phyloP scores from a whole-genome alignment of 2,888 invertebrate genomes.

The Ypsolopha scabrella region DNA sequence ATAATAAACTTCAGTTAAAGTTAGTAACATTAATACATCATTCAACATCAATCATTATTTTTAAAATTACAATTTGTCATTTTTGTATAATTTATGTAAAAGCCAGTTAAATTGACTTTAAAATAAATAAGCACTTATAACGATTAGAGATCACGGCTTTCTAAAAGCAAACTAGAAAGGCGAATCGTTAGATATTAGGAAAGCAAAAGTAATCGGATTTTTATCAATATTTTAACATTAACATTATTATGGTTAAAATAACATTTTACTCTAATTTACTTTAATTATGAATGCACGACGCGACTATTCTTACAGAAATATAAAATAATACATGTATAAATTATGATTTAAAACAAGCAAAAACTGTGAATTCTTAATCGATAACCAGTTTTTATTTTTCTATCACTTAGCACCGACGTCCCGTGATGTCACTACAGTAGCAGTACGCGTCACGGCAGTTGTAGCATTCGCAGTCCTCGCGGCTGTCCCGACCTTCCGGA shows the following conservation, averaged over 20 bases:
- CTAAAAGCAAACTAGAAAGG: too few species aligned
- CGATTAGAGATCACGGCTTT: too few species aligned
- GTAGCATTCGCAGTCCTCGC: constrained; percentile 47
- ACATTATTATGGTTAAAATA: too few species aligned
- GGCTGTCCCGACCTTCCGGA: constrained; percentile 46
- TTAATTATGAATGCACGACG: too few species aligned
- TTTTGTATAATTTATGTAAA: not conserved
- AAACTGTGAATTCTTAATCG: not conserved
- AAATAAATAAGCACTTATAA: not conserved
- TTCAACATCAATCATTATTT: not conserved
- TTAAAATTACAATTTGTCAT: not conserved
- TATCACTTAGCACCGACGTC: constrained; percentile 55
- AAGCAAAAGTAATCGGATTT: too few species aligned
- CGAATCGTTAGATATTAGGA: too few species aligned
- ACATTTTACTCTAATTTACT: too few species aligned
- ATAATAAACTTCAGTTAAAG: not conserved
- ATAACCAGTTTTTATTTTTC: not conserved
- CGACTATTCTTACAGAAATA: too few species aligned
- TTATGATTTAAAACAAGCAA: not conserved
- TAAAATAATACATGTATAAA: not conserved
- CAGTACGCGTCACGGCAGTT: constrained; percentile 41
- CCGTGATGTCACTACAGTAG: constrained; percentile 50
- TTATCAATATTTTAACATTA: too few species aligned
- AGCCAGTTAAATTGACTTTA: not conserved
- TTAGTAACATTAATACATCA: not conserved